Evolutionary conservation across 2,888 invertebrate species (phyloP).

Genomic region (Caenorhabditis sp.): DNA sequence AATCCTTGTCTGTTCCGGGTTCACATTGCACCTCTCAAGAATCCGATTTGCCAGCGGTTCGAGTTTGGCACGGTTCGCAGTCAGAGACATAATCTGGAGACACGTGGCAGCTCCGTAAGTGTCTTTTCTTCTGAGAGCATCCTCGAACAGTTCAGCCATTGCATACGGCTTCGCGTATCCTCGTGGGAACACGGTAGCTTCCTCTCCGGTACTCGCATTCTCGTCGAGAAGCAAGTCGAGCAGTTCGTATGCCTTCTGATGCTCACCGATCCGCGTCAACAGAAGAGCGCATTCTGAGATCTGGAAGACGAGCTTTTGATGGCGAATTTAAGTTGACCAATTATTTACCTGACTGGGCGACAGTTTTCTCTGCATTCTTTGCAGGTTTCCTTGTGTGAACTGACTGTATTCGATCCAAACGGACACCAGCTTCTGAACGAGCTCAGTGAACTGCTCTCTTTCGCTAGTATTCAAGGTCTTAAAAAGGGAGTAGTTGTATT

Average conservation of each 20-base stretch:
- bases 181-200: slow-evolving; percentile 57
- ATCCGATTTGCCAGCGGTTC: slow-evolving; percentile 62
- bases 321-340: not conserved
- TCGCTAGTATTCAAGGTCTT: slow-evolving; percentile 59
- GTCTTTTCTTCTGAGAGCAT: slow-evolving; percentile 57
- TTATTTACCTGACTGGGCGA: slow-evolving; percentile 43
- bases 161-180: slow-evolving; percentile 36
- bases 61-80: slow-evolving; percentile 52
- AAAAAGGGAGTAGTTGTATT: slow-evolving; percentile 14
- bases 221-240: slow-evolving; percentile 61
- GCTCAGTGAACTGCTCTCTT: slow-evolving; percentile 59
- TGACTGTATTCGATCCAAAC: slow-evolving; percentile 69
- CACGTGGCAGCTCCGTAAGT: slow-evolving; percentile 59
- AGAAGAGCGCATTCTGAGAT: slow-evolving; percentile 65
- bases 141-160: slow-evolving; percentile 64
- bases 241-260: slow-evolving; percentile 62
- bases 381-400: slow-evolving; percentile 61
- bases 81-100: slow-evolving; percentile 61
- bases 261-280: slow-evolving; percentile 62
- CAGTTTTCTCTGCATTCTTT: slow-evolving; percentile 62
- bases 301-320: not conserved
- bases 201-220: slow-evolving; percentile 53
- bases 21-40: slow-evolving; percentile 61
- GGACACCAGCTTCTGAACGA: slow-evolving; percentile 62
- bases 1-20: slow-evolving; percentile 56